Evolutionary conservation across 2,797 vertebrate species (phyloP).

Genomic region (Malurus leucopterus): DNA sequence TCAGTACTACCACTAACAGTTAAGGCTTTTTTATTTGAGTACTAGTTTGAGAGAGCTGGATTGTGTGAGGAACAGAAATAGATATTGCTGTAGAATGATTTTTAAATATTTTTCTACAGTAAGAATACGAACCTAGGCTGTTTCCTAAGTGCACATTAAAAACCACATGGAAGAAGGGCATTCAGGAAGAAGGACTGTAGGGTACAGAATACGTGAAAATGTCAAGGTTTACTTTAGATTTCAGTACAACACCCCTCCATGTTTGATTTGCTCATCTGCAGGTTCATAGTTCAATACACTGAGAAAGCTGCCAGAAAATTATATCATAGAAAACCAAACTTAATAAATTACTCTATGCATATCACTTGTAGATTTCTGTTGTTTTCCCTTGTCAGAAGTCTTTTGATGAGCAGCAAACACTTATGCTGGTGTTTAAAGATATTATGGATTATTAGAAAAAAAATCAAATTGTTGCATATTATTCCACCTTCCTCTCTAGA

Average conservation of each 20-base stretch:
- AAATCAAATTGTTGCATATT: not conserved
- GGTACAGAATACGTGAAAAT: not conserved
- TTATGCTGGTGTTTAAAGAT: not conserved
- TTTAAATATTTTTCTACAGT: not conserved
- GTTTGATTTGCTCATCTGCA: not conserved
- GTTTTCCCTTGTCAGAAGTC: not conserved
- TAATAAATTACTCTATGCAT: not conserved
- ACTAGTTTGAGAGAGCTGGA: not conserved
- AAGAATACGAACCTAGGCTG: not conserved
- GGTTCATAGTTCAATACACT: not conserved
- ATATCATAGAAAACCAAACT: not conserved
- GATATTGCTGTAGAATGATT: not conserved
- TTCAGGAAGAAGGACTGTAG: not conserved
- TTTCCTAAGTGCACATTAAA: not conserved
- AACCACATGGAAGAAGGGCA: not conserved
- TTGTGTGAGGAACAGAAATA: not conserved
- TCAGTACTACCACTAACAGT: not conserved
- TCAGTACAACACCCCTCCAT: not conserved
- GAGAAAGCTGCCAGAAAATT: not conserved
- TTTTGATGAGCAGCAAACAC: not conserved
- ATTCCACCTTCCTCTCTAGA: not conserved
- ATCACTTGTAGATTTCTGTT: not conserved
- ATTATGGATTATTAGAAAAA: not conserved
- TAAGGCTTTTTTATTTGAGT: not conserved
- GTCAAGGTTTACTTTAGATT: not conserved